phyloP scores from a whole-genome alignment of 2,113 vertebrate genomes.

The Calyptomena viridis region DNA sequence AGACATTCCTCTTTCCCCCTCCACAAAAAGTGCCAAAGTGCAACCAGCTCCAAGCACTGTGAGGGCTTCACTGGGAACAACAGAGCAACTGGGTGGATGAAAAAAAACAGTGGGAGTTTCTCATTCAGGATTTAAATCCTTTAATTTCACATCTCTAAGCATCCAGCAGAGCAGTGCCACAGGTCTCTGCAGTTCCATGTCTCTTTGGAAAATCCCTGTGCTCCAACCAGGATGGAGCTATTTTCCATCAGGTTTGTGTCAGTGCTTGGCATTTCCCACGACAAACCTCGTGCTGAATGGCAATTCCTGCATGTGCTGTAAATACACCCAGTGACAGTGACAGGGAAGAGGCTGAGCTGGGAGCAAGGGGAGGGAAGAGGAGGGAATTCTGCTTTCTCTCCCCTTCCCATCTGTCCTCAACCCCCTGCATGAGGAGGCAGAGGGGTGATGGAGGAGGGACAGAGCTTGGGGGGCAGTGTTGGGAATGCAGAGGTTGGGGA shows the following conservation, averaged over 20 bases:
- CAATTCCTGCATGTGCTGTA: constrained; percentile 12
- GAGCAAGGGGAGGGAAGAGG: background rate
- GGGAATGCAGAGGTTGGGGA: background rate
- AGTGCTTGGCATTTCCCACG: background rate
- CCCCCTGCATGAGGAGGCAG: background rate
- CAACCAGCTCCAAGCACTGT: background rate
- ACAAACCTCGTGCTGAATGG: background rate
- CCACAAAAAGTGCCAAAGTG: accelerated
- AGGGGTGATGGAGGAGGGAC: too few relatives aligned
- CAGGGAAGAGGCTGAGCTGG: background rate
- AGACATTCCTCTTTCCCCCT: background rate
- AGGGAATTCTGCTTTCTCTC: background rate
- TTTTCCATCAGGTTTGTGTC: background rate
- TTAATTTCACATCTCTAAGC: background rate
- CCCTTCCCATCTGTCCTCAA: background rate
- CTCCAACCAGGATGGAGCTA: background rate
- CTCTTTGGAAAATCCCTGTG: background rate
- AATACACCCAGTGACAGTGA: background rate
- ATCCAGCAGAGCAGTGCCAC: background rate
- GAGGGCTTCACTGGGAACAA: background rate
- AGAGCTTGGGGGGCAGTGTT: accelerated
- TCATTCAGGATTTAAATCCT: background rate
- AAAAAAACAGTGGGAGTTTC: background rate
- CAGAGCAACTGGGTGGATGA: background rate
- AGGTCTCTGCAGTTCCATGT: background rate